phyloP scores from a whole-genome alignment of 2,797 vertebrate species.

The Gephyroberyx darwinii region DNA sequence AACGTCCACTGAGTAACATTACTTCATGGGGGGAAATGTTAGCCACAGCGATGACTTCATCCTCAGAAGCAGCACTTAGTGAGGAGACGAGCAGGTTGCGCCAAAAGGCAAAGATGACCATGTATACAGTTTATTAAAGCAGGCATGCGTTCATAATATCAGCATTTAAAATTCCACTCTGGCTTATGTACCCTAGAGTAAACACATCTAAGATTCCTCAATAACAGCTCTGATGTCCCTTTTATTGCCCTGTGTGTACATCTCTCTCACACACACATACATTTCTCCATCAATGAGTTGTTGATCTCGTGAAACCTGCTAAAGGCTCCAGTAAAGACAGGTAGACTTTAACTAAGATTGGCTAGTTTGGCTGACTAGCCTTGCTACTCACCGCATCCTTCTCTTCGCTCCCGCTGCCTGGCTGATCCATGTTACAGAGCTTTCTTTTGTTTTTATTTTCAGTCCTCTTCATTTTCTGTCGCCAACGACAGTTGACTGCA shows the following conservation, averaged over 20 bases:
- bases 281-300: no score
- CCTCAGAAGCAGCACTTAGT: background rate
- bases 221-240: no score
- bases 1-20: background rate
- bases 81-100: background rate
- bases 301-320: no score
- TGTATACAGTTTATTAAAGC: background rate
- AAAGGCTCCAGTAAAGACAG: no score
- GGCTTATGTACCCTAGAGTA: background rate
- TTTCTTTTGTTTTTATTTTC: constrained; percentile 81
- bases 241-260: background rate
- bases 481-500: no score
- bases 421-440: constrained; percentile 71
- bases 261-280: no score
- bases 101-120: background rate
- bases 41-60: constrained; percentile 11
- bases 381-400: constrained; percentile 78
- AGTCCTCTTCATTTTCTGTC: constrained; percentile 70
- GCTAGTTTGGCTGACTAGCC: background rate
- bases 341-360: no score
- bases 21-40: background rate
- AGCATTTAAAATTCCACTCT: background rate
- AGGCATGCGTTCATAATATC: background rate
- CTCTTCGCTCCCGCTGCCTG: constrained; percentile 55
- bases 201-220: no score